Evolutionary conservation across 2,797 vertebrate genomes (phyloP).

Genomic region (Enteromius paludinosus): DNA sequence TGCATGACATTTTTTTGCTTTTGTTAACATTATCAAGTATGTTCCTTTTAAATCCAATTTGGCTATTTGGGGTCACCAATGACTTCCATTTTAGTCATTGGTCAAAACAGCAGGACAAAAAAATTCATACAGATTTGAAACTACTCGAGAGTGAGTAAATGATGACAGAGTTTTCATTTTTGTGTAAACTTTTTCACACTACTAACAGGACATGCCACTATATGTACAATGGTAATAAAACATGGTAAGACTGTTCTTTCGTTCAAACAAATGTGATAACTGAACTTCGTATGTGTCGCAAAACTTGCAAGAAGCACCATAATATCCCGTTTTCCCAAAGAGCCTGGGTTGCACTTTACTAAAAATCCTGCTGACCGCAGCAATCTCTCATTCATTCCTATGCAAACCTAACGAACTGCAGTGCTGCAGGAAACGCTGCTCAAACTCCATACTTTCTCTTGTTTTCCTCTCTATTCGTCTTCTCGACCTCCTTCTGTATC

Average conservation of each 20-base stretch:
- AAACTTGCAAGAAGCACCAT: not conserved
- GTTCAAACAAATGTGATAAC: not conserved
- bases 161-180: too few relatives aligned
- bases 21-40: not conserved
- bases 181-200: not conserved
- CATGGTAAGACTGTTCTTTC: not conserved
- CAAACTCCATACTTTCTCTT: slow-evolving; percentile 3
- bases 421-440: not conserved
- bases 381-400: not conserved
- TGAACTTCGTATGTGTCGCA: not conserved
- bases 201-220: not conserved
- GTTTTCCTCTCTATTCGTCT: slow-evolving; percentile 26
- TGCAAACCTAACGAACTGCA: not conserved
- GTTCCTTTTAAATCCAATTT: not conserved
- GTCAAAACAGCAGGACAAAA: too few relatives aligned
- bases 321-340: not conserved
- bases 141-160: too few relatives aligned
- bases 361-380: not conserved
- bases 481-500: slow-evolving; percentile 29
- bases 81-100: too few relatives aligned
- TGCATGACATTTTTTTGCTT: not conserved
- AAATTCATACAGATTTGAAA: too few relatives aligned
- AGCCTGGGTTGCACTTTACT: not conserved
- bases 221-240: not conserved
- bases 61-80: too few relatives aligned